Conservation (phyloP, 2,797 vertebrate genomes). For the Spinus pinus region DNA sequence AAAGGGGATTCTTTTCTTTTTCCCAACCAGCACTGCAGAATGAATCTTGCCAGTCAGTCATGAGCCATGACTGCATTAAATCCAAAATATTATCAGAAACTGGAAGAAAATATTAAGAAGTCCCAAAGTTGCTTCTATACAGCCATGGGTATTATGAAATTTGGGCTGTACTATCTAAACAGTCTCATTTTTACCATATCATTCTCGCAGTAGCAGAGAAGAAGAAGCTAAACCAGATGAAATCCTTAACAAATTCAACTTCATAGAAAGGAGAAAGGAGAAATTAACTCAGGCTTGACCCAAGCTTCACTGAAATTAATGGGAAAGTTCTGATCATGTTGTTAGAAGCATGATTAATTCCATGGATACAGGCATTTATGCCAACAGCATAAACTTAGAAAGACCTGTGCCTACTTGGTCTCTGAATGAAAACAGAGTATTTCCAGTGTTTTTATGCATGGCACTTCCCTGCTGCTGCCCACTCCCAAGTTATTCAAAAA, state of each 20-base stretch:
- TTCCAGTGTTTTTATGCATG: neutral
- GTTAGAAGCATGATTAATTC: neutral
- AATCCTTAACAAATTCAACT: neutral
- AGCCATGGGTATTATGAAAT: neutral
- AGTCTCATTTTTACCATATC: neutral
- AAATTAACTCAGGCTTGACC: neutral
- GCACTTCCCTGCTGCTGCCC: rapidly evolving
- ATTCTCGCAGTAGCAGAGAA: neutral
- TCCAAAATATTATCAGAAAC: neutral
- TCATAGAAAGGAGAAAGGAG: neutral
- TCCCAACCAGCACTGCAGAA: neutral
- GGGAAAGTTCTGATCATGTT: neutral
- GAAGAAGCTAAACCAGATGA: neutral
- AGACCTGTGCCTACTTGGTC: neutral
- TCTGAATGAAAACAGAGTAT: neutral
- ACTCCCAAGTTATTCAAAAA: neutral
- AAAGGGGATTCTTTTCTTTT: neutral
- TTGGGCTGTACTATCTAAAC: neutral
- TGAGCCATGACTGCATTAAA: neutral
- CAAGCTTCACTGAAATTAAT: neutral
- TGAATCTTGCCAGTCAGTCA: neutral
- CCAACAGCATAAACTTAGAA: neutral
- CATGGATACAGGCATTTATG: neutral
- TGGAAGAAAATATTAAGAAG: neutral
- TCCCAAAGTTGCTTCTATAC: neutral